Percentiles rank a stretch among this genome's conserved stretches.
These are phyloP conservation scores for Microchrysa polita DNA, from an alignment of 2,888 invertebrate genomes.

Conservation along the genomic window DNA sequence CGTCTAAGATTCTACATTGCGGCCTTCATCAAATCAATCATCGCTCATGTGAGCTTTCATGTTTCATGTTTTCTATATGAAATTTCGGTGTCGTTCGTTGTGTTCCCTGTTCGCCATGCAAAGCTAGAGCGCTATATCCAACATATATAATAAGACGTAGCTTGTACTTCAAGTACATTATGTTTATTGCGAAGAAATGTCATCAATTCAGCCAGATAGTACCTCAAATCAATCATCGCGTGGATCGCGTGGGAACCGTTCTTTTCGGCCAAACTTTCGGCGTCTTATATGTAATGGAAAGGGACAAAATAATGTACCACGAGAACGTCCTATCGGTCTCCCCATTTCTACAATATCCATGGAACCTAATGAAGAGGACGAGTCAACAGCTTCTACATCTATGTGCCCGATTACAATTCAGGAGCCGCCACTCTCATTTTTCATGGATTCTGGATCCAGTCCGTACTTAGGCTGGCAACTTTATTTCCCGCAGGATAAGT, in stretches of 20 bases:
- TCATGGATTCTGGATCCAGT: background rate
- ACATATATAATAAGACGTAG: too few relatives aligned
- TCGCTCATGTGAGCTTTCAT: too few relatives aligned
- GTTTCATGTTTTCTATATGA: too few relatives aligned
- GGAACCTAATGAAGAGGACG: too few relatives aligned
- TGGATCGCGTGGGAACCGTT: background rate
- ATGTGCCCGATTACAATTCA: background rate
- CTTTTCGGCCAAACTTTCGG: slow-evolving; percentile 13
- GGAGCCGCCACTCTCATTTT: slow-evolving; percentile 1
- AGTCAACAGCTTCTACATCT: background rate
- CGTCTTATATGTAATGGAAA: too few relatives aligned
- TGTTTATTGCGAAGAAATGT: too few relatives aligned
- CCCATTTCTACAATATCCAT: slow-evolving; percentile 17
- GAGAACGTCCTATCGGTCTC: slow-evolving; percentile 1
- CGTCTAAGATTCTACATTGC: too few relatives aligned
- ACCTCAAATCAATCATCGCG: background rate
- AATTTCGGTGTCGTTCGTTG: too few relatives aligned
- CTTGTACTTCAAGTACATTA: too few relatives aligned
- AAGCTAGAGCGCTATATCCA: too few relatives aligned
- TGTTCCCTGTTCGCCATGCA: too few relatives aligned
- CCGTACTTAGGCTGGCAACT: slow-evolving; percentile 77
- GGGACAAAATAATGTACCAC: background rate
- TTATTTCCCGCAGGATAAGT: slow-evolving; percentile 77
- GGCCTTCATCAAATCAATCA: too few relatives aligned
- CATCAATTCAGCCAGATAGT: slow-evolving; percentile 5